A percentile compares a stretch with the other conserved stretches of the same genome.
Conservation (phyloP, 2,888 invertebrate genomes). For the Clunio marinus region DNA sequence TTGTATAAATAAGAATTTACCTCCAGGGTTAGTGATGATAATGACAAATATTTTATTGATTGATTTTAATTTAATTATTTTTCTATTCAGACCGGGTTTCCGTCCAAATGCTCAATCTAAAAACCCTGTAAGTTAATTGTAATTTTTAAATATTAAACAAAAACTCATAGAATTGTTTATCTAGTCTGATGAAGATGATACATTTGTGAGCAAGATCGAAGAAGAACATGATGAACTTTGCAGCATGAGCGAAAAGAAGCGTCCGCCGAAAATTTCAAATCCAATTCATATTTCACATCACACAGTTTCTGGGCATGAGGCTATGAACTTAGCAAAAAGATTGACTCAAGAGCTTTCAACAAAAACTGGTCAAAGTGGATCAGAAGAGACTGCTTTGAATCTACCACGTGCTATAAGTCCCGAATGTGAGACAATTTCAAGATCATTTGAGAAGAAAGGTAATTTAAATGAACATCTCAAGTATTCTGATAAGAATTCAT, state of each 20-base stretch:
- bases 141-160: slow-evolving; percentile 15
- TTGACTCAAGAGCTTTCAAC: slow-evolving; percentile 60
- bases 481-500: no score
- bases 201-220: slow-evolving; percentile 64
- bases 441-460: slow-evolving; percentile 59
- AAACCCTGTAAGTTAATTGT: slow-evolving; percentile 53
- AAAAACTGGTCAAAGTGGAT: slow-evolving; percentile 46
- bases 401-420: slow-evolving; percentile 52
- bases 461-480: no score
- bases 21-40: slow-evolving; percentile 68
- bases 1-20: slow-evolving; percentile 90
- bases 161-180: slow-evolving; percentile 31
- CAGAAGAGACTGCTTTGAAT: slow-evolving; percentile 44
- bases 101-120: slow-evolving; percentile 78
- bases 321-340: slow-evolving; percentile 68
- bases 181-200: slow-evolving; percentile 57
- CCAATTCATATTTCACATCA: slow-evolving; percentile 71
- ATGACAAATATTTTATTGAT: neutral
- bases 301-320: slow-evolving; percentile 78
- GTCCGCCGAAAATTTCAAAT: slow-evolving; percentile 60
- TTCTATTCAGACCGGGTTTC: slow-evolving; percentile 68
- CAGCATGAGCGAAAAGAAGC: slow-evolving; percentile 51
- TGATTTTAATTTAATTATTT: no score
- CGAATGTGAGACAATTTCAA: slow-evolving; percentile 59
- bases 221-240: slow-evolving; percentile 59